phyloP scores from a whole-genome alignment of 2,888 invertebrate species.

The Diadromus collaris region DNA sequence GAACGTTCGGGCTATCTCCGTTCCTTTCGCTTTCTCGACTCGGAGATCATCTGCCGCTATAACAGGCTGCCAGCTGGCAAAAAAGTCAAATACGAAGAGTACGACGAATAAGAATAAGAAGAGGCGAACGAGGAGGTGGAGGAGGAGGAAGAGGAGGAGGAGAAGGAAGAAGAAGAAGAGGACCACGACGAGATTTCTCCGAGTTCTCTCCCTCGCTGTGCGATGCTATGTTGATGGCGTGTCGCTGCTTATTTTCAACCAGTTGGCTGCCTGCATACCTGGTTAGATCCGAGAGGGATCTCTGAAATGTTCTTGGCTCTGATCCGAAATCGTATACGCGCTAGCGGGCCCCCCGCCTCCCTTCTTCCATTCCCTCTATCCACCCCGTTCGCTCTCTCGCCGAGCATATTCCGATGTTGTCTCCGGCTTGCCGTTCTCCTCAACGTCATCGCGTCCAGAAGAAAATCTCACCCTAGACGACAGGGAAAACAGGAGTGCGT shows the following conservation, averaged over 20 bases:
- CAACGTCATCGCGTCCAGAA: conserved; percentile 7
- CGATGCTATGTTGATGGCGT: conserved; percentile 78
- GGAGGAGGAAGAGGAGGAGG: conserved; percentile 21
- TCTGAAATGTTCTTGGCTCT: conserved; percentile 76
- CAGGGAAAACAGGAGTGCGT: neutral
- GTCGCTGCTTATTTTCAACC: conserved; percentile 79
- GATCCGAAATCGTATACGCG: conserved; percentile 76
- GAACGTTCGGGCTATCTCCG: conserved; percentile 60
- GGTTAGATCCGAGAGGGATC: conserved; percentile 76
- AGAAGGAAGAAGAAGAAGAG: conserved; percentile 23
- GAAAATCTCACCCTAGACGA: conserved; percentile 27
- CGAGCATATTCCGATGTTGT: conserved; percentile 32
- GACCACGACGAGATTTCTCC: conserved; percentile 40
- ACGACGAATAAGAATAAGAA: conserved; percentile 11
- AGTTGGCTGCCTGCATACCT: conserved; percentile 77
- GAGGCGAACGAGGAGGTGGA: conserved; percentile 13
- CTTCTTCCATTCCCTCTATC: conserved; percentile 44
- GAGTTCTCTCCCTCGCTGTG: conserved; percentile 72
- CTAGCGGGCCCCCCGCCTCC: conserved; percentile 41
- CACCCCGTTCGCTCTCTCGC: conserved; percentile 28
- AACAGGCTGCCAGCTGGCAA: conserved; percentile 79
- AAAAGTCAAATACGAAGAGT: conserved; percentile 77
- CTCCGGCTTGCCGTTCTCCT: conserved; percentile 18
- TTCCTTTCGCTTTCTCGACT: conserved; percentile 63
- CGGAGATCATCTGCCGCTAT: conserved; percentile 78